Conservation (phyloP, 2,888 invertebrate species). For the Ectemnius continuus region DNA sequence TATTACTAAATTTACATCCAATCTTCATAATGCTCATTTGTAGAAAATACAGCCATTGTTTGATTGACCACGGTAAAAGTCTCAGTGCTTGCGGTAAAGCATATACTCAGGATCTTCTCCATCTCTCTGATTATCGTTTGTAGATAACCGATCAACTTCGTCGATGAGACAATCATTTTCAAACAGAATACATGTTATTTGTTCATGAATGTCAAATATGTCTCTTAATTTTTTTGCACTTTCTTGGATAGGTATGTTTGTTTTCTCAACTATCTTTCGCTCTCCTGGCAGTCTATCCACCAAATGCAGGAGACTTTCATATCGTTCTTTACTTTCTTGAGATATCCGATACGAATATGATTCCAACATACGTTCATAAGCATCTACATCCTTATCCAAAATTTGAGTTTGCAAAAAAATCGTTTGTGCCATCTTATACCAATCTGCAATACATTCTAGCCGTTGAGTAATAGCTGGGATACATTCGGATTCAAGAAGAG, state of each 20-base stretch:
- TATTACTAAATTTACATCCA: slow-evolving; percentile 5
- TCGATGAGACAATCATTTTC: slow-evolving; percentile 67
- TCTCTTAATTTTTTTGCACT: slow-evolving; percentile 69
- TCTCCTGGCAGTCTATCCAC: slow-evolving; percentile 67
- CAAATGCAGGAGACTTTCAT: slow-evolving; percentile 66
- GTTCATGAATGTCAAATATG: slow-evolving; percentile 69
- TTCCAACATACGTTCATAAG: slow-evolving; percentile 79
- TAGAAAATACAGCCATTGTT: background rate
- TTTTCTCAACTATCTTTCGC: slow-evolving; percentile 57
- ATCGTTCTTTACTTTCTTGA: slow-evolving; percentile 72
- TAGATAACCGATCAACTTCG: slow-evolving; percentile 60
- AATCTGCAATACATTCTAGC: slow-evolving; percentile 89
- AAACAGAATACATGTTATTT: slow-evolving; percentile 64
- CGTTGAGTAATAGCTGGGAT: slow-evolving; percentile 86
- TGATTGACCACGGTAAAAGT: background rate
- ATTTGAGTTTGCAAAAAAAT: slow-evolving; percentile 91
- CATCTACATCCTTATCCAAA: slow-evolving; percentile 85
- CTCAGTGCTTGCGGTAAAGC: slow-evolving; percentile 14
- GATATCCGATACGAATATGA: slow-evolving; percentile 76
- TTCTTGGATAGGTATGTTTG: slow-evolving; percentile 63
- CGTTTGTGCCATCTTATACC: slow-evolving; percentile 94
- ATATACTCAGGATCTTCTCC: slow-evolving; percentile 57
- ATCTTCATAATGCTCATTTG: background rate
- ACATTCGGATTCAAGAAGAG: slow-evolving; percentile 85
- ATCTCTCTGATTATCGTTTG: slow-evolving; percentile 45